These are phyloP conservation scores for Ciconia stormi DNA, from an alignment of 2,113 vertebrate species.

Conservation along the genomic window DNA sequence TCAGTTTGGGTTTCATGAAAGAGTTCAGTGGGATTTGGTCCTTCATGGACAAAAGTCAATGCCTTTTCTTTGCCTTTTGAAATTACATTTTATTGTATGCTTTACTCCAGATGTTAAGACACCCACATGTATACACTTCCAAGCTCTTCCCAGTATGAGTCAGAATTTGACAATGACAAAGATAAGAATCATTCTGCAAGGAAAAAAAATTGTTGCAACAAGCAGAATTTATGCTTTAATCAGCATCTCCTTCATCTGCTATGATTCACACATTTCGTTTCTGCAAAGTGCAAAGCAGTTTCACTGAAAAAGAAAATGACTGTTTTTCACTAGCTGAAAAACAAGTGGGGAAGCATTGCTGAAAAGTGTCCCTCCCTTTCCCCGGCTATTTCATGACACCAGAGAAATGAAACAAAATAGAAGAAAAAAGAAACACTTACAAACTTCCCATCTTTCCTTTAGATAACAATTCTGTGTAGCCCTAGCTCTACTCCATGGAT, in stretches of 20 bases:
- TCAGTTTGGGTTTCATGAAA: not conserved
- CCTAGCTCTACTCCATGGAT: not conserved
- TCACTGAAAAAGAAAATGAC: not conserved
- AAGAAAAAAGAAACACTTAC: not conserved
- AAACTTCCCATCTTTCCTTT: not conserved
- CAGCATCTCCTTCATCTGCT: constrained; percentile 26
- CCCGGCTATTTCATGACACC: not conserved
- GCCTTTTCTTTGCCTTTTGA: not conserved
- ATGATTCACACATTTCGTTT: constrained; percentile 13
- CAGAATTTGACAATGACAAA: constrained; percentile 13
- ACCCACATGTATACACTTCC: not conserved
- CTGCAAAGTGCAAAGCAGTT: not conserved
- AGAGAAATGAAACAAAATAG: not conserved
- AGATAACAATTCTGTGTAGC: not conserved
- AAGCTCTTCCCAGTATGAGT: not conserved
- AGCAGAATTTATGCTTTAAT: constrained; percentile 46
- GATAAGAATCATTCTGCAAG: not conserved
- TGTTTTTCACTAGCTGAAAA: not conserved
- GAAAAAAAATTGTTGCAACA: not conserved
- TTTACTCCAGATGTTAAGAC: not conserved
- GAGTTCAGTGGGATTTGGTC: not conserved
- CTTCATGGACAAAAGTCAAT: not conserved
- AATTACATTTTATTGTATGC: not conserved
- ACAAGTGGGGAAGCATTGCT: not conserved
- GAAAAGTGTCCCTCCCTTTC: not conserved